Evolutionary conservation across 2,888 invertebrate species (phyloP).

Genomic region (Torymus auratus): DNA sequence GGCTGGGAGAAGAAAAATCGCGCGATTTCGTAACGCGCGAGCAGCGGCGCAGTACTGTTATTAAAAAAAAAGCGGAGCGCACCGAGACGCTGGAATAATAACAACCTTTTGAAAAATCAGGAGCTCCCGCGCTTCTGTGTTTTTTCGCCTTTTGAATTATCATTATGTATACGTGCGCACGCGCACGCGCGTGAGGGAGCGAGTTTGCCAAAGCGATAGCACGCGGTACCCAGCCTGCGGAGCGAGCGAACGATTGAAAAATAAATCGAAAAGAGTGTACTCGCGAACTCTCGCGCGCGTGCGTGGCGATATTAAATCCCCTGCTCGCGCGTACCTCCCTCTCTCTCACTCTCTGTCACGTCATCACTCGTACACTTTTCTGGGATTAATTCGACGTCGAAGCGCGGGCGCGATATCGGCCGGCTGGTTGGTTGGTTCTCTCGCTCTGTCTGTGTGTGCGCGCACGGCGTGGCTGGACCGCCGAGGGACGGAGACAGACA

Average conservation of each 20-base stretch:
- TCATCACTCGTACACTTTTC: conserved; percentile 65
- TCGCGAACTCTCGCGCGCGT: background rate
- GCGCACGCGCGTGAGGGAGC: too few species aligned
- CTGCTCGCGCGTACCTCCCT: conserved; percentile 17
- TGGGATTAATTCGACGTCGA: conserved; percentile 72
- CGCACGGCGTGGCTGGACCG: too few species aligned
- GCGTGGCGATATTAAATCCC: conserved; percentile 52
- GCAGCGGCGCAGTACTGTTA: background rate
- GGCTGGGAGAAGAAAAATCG: conserved; percentile 5
- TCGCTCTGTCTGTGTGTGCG: too few species aligned
- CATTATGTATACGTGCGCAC: background rate
- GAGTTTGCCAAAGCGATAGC: background rate
- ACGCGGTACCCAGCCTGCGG: too few species aligned
- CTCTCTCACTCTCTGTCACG: conserved; percentile 44
- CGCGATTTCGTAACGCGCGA: conserved; percentile 32
- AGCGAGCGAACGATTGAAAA: conserved; percentile 15
- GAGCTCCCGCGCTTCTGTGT: too few species aligned
- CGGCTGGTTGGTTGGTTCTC: conserved; percentile 23
- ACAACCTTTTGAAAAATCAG: background rate
- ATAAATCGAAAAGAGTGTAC: conserved; percentile 18
- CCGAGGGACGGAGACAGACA: conserved; percentile 23
- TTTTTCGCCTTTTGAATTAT: conserved; percentile 4
- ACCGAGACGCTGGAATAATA: background rate
- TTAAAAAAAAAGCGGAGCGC: background rate
- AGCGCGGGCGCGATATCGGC: conserved; percentile 60